Percentiles rank a stretch among this genome's conserved stretches.
Conservation (phyloP, 2,113 vertebrate genomes). For the Meleagris gallopavo region DNA sequence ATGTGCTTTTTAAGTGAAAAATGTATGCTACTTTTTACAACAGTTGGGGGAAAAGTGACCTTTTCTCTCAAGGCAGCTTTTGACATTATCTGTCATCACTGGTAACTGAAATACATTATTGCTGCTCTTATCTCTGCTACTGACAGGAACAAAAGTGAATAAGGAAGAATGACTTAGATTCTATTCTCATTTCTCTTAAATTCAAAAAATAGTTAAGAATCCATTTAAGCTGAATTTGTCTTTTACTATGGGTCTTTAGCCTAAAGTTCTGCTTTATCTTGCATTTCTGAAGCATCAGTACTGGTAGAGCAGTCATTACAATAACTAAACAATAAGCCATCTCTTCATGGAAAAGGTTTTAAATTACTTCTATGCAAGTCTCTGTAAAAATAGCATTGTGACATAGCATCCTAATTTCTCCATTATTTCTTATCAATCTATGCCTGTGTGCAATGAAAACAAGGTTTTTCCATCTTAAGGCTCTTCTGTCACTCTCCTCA, state of each 20-base stretch:
- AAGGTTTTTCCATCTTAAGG: not conserved
- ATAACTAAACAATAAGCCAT: not conserved
- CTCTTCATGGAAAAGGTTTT: not conserved
- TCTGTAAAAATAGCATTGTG: not conserved
- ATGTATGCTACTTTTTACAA: not conserved
- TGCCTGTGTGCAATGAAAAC: not conserved
- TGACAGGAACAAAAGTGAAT: not conserved
- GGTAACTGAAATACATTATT: not conserved
- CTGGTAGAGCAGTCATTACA: not conserved
- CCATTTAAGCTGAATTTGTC: not conserved
- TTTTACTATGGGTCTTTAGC: not conserved
- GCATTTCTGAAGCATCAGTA: not conserved
- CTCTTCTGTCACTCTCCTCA: not conserved
- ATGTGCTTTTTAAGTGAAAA: not conserved
- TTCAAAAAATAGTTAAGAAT: not conserved
- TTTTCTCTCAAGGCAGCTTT: not conserved
- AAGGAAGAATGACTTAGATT: not conserved
- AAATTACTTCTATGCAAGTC: not conserved
- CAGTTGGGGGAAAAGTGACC: not conserved
- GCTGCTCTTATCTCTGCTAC: not conserved
- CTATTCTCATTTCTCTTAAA: not conserved
- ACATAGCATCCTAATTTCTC: not conserved
- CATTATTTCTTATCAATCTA: not conserved
- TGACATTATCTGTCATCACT: not conserved
- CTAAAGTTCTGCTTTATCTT: constrained; percentile 4